Conservation (phyloP, 2,113 vertebrate genomes). For the Prietella phreatophila region DNA sequence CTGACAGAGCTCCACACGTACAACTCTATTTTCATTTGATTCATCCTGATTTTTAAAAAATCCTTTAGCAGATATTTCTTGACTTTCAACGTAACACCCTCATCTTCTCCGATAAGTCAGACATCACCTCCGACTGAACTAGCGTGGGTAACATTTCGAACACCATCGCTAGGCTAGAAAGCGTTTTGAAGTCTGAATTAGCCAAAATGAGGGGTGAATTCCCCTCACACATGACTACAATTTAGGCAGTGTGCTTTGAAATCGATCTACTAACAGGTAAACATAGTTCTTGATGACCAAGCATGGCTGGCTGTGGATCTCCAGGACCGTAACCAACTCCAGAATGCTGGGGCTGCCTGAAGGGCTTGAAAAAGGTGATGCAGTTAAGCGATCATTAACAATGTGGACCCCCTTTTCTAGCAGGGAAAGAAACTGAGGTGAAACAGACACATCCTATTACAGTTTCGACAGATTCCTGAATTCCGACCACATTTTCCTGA, state of each 20-base stretch:
- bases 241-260: not conserved
- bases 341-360: not conserved
- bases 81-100: not conserved
- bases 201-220: not conserved
- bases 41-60: not conserved
- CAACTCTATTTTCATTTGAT: not conserved
- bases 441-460: not conserved
- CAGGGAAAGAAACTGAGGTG: not conserved
- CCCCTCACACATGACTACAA: not conserved
- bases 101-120: not conserved
- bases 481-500: no score
- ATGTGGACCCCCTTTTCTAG: not conserved
- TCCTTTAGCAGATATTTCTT: not conserved
- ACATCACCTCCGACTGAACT: not conserved
- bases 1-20: not conserved
- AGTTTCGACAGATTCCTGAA: not conserved
- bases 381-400: not conserved
- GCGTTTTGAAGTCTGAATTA: not conserved
- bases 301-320: not conserved
- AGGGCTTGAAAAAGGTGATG: not conserved
- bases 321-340: not conserved
- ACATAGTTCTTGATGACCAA: not conserved
- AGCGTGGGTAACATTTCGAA: not conserved
- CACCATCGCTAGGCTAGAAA: not conserved
- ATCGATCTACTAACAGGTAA: not conserved